Conservation (phyloP, 2,113 vertebrate species). For the Gallinago jamesoni region DNA sequence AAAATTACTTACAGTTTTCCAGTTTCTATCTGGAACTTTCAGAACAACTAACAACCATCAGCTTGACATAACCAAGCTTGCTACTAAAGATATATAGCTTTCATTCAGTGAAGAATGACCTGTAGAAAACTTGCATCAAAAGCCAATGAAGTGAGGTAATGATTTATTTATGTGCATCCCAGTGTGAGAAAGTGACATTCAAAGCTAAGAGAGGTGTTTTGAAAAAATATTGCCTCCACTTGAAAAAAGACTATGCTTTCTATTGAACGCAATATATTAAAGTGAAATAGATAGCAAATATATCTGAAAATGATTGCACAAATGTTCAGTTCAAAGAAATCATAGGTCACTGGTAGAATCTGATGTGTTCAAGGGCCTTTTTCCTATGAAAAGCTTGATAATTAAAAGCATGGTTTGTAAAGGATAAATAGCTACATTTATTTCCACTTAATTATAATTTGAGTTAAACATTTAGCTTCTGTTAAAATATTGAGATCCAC, state of each 20-base stretch:
- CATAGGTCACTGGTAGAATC: neutral
- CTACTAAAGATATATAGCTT: slow-evolving; percentile 32
- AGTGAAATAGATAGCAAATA: slow-evolving; percentile 21
- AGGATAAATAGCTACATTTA: neutral
- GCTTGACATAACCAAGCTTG: neutral
- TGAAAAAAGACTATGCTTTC: neutral
- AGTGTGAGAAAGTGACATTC: slow-evolving; percentile 23
- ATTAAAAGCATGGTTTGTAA: neutral
- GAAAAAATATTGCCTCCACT: neutral
- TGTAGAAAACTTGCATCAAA: slow-evolving; percentile 37
- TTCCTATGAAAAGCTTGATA: neutral
- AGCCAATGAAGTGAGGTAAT: slow-evolving; percentile 26
- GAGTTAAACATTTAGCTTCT: neutral
- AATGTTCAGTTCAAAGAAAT: slow-evolving; percentile 9
- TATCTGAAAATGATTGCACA: neutral
- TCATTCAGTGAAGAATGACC: slow-evolving; percentile 7
- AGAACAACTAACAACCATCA: neutral
- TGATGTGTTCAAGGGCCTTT: neutral
- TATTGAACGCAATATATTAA: slow-evolving; percentile 11
- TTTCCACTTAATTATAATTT: neutral
- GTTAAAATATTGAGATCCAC: neutral
- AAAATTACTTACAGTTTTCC: neutral
- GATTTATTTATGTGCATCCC: slow-evolving; percentile 47
- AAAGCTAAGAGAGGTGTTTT: neutral
- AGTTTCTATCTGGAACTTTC: slow-evolving; percentile 15